Percentiles rank a stretch among this genome's conserved stretches.
Conservation (phyloP, 2,888 invertebrate genomes). For the Aspidapion aeneum region DNA sequence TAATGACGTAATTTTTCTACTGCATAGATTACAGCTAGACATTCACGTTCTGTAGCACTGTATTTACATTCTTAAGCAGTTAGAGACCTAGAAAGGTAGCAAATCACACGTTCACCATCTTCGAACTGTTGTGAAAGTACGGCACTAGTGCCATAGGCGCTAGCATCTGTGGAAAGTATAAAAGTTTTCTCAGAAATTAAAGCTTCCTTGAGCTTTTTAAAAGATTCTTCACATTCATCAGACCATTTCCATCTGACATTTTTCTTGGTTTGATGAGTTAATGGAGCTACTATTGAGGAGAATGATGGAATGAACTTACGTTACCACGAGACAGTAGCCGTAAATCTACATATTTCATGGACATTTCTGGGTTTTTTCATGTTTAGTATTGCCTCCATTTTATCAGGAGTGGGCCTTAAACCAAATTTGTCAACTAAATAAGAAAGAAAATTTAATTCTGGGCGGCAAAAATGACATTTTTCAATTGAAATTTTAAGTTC, state of each 20-base stretch:
- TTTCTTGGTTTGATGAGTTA: not conserved
- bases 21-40: constrained; percentile 22
- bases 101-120: constrained; percentile 16
- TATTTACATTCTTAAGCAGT: constrained; percentile 21
- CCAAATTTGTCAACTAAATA: not conserved
- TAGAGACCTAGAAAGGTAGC: constrained; percentile 15
- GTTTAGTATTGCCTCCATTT: no score
- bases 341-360: not conserved
- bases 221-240: not conserved
- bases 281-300: not conserved
- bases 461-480: not conserved
- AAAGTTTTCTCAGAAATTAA: not conserved
- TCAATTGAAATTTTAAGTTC: not conserved
- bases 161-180: constrained; percentile 7
- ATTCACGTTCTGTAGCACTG: constrained; percentile 22
- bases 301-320: not conserved
- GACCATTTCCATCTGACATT: not conserved
- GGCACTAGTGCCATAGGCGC: constrained; percentile 9
- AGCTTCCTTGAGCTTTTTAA: not conserved
- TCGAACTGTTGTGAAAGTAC: constrained; percentile 8
- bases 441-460: not conserved
- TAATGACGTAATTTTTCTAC: constrained; percentile 23
- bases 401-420: no score
- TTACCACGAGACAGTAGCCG: not conserved
- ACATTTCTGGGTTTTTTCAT: no score